Evolutionary conservation across 2,888 invertebrate genomes (phyloP).

Genomic region (Neria commutata): DNA sequence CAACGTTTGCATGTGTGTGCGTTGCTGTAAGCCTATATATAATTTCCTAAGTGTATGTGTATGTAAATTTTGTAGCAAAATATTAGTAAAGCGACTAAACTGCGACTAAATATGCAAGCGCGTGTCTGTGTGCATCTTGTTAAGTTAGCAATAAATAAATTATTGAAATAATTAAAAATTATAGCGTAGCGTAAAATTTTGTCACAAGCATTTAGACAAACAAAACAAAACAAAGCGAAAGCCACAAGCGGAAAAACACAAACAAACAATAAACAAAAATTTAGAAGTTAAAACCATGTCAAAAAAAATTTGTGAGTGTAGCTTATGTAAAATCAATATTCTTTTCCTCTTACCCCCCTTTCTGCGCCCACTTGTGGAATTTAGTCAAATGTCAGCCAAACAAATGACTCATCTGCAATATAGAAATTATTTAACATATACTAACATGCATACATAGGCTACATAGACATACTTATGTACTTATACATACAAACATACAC

Average conservation of each 20-base stretch:
- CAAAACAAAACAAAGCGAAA: background rate
- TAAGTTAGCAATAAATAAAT: background rate
- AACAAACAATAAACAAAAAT: background rate
- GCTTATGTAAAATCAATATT: too few relatives aligned
- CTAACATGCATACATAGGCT: background rate
- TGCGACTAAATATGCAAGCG: too few relatives aligned
- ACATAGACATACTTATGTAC: background rate
- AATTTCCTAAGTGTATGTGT: background rate
- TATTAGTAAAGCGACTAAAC: too few relatives aligned
- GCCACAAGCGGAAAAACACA: background rate
- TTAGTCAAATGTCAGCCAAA: too few relatives aligned
- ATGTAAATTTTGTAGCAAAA: slow-evolving; percentile 1
- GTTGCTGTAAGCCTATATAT: background rate
- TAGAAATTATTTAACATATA: background rate
- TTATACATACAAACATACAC: background rate
- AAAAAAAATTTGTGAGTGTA: slow-evolving; percentile 13
- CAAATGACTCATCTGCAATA: background rate
- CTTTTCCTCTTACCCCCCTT: too few relatives aligned
- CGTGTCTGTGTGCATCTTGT: too few relatives aligned
- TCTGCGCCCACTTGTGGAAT: too few relatives aligned
- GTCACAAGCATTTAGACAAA: background rate
- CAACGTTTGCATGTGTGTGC: background rate
- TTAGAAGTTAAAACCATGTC: background rate
- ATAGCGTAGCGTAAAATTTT: background rate
- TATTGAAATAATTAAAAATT: background rate